A percentile compares a stretch with the other conserved stretches of the same genome.
Conservation (phyloP, 1,140 invertebrate genomes). For the Drosophila nannoptera region DNA sequence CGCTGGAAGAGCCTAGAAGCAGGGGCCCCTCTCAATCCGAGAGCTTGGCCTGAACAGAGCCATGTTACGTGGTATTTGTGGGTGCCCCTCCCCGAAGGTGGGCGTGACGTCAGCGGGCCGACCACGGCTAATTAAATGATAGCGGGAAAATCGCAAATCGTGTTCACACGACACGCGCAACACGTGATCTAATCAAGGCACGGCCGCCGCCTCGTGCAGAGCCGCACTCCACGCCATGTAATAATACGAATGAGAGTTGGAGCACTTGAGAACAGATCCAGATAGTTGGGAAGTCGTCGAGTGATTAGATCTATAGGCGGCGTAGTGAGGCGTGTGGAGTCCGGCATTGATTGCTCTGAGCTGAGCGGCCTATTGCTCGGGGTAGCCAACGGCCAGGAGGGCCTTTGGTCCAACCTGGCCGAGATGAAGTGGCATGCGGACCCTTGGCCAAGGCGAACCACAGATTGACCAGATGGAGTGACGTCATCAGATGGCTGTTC, state of each 20-base stretch:
- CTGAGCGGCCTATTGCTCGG: slow-evolving; percentile 31
- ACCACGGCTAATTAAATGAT: slow-evolving; percentile 66
- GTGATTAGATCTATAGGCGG: slow-evolving; percentile 52
- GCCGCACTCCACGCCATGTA: not conserved
- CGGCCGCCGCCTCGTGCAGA: not conserved
- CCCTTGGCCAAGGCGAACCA: no score
- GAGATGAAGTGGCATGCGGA: no score
- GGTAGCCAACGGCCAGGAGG: slow-evolving; percentile 19
- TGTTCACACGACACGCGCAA: slow-evolving; percentile 41
- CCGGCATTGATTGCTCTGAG: slow-evolving; percentile 43
- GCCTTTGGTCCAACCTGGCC: no score
- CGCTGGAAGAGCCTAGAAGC: no score
- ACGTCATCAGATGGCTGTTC: no score
- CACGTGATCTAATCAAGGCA: slow-evolving; percentile 45
- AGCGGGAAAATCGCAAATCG: slow-evolving; percentile 37
- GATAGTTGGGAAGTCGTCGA: not conserved
- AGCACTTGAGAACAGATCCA: not conserved
- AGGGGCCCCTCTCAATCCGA: no score
- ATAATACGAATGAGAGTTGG: not conserved
- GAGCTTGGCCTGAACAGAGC: no score
- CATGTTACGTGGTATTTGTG: no score
- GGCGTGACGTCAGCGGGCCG: slow-evolving; percentile 35
- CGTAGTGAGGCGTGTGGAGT: slow-evolving; percentile 56
- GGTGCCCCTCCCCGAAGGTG: not conserved
- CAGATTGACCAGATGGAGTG: no score